Percentiles rank a stretch among this genome's conserved stretches.
Evolutionary conservation across 2,113 vertebrate genomes (phyloP).

Genomic region (Mixornis gularis): DNA sequence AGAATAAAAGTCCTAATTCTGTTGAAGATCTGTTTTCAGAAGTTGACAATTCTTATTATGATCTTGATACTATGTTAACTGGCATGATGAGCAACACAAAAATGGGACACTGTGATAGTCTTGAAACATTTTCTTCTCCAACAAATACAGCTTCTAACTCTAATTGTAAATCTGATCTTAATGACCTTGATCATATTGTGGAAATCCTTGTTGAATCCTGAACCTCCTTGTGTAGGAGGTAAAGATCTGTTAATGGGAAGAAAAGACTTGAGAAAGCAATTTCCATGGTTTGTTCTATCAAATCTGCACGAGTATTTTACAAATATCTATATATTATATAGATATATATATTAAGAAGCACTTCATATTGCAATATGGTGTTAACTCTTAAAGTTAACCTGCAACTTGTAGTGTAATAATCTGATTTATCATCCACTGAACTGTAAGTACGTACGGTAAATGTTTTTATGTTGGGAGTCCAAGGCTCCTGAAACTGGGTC

Average conservation of each 20-base stretch:
- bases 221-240: slow-evolving; percentile 19
- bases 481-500: slow-evolving; percentile 5
- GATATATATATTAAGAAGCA: slow-evolving; percentile 47
- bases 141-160: slow-evolving; percentile 75
- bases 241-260: background rate
- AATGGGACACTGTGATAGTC: slow-evolving; percentile 83
- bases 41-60: slow-evolving; percentile 89
- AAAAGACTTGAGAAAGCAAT: slow-evolving; percentile 13
- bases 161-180: slow-evolving; percentile 89
- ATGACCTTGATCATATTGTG: slow-evolving; percentile 95
- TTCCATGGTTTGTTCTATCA: slow-evolving; percentile 27
- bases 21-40: slow-evolving; percentile 92
- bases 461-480: background rate
- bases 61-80: slow-evolving; percentile 91
- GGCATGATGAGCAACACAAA: slow-evolving; percentile 86
- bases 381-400: slow-evolving; percentile 62
- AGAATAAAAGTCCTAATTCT: slow-evolving; percentile 80
- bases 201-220: slow-evolving; percentile 96
- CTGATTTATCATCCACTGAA: background rate
- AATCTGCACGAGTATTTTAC: slow-evolving; percentile 56
- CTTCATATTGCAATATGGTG: slow-evolving; percentile 64
- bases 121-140: slow-evolving; percentile 81
- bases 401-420: slow-evolving; percentile 28
- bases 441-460: background rate
- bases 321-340: slow-evolving; percentile 57